These are phyloP conservation scores for Formica selysi DNA, from an alignment of 1,140 invertebrate species.

Conservation along the genomic window DNA sequence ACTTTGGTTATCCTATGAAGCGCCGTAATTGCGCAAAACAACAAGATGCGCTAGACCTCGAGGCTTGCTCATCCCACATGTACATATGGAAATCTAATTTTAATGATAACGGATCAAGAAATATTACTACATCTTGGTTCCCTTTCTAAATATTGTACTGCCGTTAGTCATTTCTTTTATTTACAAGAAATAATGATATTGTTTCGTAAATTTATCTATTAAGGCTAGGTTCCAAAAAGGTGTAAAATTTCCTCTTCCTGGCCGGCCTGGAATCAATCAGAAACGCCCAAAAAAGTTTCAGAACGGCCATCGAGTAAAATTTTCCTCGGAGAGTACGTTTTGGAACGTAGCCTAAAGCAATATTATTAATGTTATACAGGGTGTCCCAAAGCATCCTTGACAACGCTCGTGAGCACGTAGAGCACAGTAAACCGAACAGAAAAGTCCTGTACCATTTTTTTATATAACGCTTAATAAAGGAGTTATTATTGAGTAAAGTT, in stretches of 20 bases:
- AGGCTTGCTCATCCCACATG: conserved; percentile 34
- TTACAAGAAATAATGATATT: neutral
- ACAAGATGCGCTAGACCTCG: conserved; percentile 40
- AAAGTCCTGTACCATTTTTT: too few species aligned
- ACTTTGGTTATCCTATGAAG: conserved; percentile 48
- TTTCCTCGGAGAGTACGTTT: too few species aligned
- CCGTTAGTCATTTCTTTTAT: neutral
- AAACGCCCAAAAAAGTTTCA: too few species aligned
- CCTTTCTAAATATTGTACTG: conserved; percentile 24
- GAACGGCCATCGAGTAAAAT: too few species aligned
- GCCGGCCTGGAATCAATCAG: too few species aligned
- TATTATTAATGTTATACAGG: conserved; percentile 4
- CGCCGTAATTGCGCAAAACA: conserved; percentile 53
- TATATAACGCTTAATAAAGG: too few species aligned
- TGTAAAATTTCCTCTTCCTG: too few species aligned
- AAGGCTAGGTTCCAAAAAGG: neutral
- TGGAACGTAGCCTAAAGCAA: neutral
- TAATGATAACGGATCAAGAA: conserved; percentile 56
- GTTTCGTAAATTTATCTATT: neutral
- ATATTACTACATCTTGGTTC: conserved; percentile 6
- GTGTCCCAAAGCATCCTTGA: too few species aligned
- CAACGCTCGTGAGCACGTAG: too few species aligned
- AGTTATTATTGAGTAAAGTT: too few species aligned
- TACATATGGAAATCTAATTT: conserved; percentile 57
- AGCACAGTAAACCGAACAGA: too few species aligned